Base-by-base conservation (phyloP, 2,797 vertebrate species). In the Acipenser ruthenus region DNA sequence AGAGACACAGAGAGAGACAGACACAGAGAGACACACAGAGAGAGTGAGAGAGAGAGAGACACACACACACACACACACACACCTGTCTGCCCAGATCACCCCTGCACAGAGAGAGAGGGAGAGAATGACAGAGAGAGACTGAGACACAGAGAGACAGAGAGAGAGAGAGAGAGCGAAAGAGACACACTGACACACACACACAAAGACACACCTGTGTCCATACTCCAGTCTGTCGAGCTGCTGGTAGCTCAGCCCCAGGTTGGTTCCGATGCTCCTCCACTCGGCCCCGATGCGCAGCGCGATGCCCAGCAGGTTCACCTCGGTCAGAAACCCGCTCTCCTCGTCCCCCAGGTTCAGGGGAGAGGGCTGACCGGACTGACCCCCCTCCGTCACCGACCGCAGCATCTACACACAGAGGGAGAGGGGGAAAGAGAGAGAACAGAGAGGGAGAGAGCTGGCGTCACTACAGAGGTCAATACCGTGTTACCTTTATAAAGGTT, bases 261-360 rank as follows among this genome's bases (percentile, higher is more conserved):
- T 91, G 63, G 97, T 86, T 72, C 95, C 96, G 1, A 99, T 90
- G 0, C 72, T 76, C 7, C 83, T 90, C 95, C 97, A 99, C 74
- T 99, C 94, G 0, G 88, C 74, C 68, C 92, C 93, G 18, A 99
- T 84, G 0, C 89, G 93, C 48, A 93, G 82, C 7, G 95, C 95
- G 66, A 99, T 91, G 62, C 85, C 86, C 75, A 95, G 87, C 70
- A 99, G 85, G 85, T 99, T 99, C 76, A 88, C 84, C 79, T 98
- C 93, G 0, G 97, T 99, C 82, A 99, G 83, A 75, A 95, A 99
- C 56, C 97, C 97, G 0, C 89, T 96, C 85, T 99, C 95, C 0
- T 93, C 93, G 6, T 95, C 92, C 0, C 95, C 96, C 78, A 99
- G 86, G 81, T 95, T 95, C 78, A 97, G 78, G 13, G 93, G 92